phyloP scores from a whole-genome alignment of 2,797 vertebrate genomes.

The Prionace glauca region DNA sequence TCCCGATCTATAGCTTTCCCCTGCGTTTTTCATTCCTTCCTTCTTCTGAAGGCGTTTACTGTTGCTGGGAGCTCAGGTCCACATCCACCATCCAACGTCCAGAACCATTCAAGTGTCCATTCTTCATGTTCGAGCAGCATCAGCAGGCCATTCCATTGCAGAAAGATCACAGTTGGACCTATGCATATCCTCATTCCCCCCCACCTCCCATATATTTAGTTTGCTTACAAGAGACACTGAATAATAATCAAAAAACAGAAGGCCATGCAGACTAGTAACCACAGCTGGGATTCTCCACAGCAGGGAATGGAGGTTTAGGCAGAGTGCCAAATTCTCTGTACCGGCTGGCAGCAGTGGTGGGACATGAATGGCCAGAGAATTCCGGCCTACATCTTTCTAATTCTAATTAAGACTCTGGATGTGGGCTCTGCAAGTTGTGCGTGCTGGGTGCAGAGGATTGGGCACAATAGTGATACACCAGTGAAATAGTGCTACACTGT shows the following conservation, averaged over 20 bases:
- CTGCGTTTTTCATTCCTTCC: not conserved
- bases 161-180: not conserved
- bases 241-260: not conserved
- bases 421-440: not conserved
- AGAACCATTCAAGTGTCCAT: not conserved
- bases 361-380: too few species aligned
- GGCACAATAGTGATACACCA: not conserved
- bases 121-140: not conserved
- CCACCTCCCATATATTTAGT: too few species aligned
- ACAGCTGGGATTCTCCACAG: too few species aligned
- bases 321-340: too few species aligned
- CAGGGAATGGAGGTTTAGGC: too few species aligned
- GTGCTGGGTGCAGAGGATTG: not conserved
- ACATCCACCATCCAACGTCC: not conserved
- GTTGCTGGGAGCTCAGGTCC: not conserved
- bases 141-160: not conserved
- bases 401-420: not conserved
- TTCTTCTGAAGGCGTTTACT: not conserved
- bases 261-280: not conserved
- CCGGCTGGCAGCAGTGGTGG: too few species aligned
- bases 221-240: not conserved
- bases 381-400: not conserved
- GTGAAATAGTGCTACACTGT: not conserved
- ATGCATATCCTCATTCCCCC: not conserved
- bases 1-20: not conserved